Conservation (phyloP, 2,888 invertebrate genomes). For the Caenorhabditis sp. region DNA sequence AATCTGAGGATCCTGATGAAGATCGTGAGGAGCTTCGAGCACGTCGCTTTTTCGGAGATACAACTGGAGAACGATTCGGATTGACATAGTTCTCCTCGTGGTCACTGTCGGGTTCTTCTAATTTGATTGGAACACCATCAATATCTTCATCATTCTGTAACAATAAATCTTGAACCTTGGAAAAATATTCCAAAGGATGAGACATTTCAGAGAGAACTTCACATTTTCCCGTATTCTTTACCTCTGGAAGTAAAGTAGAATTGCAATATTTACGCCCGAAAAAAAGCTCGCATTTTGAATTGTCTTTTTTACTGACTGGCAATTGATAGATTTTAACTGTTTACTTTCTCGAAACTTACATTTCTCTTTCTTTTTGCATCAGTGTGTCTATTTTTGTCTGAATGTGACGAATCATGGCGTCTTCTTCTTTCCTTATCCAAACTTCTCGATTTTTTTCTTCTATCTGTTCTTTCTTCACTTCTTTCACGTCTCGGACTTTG, state of each 20-base stretch:
- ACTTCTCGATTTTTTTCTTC: conserved; percentile 13
- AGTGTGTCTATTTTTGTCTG: conserved; percentile 2
- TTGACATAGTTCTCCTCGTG: conserved; percentile 1
- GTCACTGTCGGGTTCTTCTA: conserved; percentile 21
- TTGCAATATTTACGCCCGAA: too few relatives aligned
- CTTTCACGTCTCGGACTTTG: conserved; percentile 3
- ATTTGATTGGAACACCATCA: conserved; percentile 14
- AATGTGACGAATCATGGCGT: conserved; percentile 17
- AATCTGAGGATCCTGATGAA: conserved; percentile 6
- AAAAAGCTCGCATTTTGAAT: too few relatives aligned
- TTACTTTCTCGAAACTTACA: neutral
- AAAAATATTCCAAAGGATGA: too few relatives aligned
- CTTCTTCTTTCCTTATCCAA: neutral
- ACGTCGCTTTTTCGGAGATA: neutral
- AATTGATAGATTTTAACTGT: neutral
- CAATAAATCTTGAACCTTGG: too few relatives aligned
- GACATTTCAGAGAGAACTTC: too few relatives aligned
- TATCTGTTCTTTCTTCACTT: too few relatives aligned
- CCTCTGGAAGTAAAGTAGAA: too few relatives aligned
- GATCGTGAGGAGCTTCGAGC: neutral
- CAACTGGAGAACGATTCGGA: conserved; percentile 3
- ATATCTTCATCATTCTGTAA: conserved; percentile 23
- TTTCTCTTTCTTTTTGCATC: conserved; percentile 4
- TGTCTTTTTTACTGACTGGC: neutral
- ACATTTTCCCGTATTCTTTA: too few relatives aligned